Evolutionary conservation across 2,888 invertebrate species (phyloP), one percentile per base, ranked within the genome.

Genomic region (Tetragnatha montana): DNA sequence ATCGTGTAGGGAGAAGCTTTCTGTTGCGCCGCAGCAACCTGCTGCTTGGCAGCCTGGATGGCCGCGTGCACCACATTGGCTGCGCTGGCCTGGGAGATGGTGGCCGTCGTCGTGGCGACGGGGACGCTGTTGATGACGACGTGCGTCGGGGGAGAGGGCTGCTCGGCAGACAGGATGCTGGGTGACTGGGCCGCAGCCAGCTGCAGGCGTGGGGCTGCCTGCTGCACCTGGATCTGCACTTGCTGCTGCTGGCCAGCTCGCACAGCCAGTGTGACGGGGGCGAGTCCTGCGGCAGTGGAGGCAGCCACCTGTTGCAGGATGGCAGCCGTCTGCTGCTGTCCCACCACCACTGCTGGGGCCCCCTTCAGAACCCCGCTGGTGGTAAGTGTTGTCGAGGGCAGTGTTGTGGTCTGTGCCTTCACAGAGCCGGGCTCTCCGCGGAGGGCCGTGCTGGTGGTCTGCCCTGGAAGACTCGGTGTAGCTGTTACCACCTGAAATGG

Each of bases 401-500:
- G 21, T 4, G 91, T 91, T 10, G 88, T 85, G 12, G 83, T 86
- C 70, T 90, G 90, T n/a, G 91, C 81, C 73, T 91, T 91, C 1
- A 91, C 86, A 17, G 91, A 81, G 6, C 88, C 71, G 49, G 86
- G 82, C 68, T 89, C 89, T 12, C 89, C 89, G 8, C 89, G 81
- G 0, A 88, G 21, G 2, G 51, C 47, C 3, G 81, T 69, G 22
- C 81, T 12, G 51, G 81, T 60, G 49, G 84, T 75, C 21, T 76
- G 69, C 21, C 87, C 85, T 69, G 89, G 80, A 22, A 91, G 80
- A 75, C 83, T 89, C n/a, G 91, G 91, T 21, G 91, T 89, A 17
- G 91, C 91, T 14, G 91, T 88, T 4, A 91, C 91, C 21, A 91
- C 91, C 91, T 91, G 73, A n/a, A 82, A 81, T 19, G 71, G 21